Conservation (phyloP, 2,888 invertebrate species). For the Rhingia rostrata region DNA sequence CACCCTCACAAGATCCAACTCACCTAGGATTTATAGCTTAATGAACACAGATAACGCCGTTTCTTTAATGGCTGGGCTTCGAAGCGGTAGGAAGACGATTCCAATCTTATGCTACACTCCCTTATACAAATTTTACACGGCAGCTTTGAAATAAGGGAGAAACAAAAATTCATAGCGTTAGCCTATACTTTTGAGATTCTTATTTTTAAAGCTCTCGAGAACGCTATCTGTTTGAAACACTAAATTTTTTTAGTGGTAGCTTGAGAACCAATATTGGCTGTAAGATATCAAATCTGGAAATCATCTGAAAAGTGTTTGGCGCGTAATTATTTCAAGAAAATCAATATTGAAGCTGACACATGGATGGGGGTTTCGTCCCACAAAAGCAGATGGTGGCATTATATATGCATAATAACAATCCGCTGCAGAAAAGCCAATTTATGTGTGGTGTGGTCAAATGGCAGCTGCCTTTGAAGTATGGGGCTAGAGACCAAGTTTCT, state of each 20-base stretch:
- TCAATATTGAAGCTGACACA: background rate
- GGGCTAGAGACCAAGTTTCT: background rate
- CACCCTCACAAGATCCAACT: no score
- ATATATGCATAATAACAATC: background rate
- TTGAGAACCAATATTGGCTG: background rate
- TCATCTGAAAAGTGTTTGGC: background rate
- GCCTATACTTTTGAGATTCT: background rate
- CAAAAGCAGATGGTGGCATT: background rate
- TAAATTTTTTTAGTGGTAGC: background rate
- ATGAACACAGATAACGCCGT: no score
- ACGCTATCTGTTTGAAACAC: background rate
- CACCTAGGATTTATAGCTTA: no score
- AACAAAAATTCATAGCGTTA: background rate
- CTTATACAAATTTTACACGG: no score
- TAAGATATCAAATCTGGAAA: background rate
- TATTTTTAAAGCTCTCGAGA: background rate
- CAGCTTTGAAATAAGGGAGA: background rate
- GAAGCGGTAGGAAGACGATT: no score
- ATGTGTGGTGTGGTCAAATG: background rate
- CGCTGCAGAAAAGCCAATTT: background rate
- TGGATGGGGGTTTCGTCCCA: background rate
- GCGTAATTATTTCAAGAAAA: background rate
- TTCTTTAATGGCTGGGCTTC: no score
- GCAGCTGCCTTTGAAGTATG: background rate
- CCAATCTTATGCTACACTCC: background rate